Conservation (phyloP, 2,888 invertebrate species). For the Rhamphomyia laevipes region DNA sequence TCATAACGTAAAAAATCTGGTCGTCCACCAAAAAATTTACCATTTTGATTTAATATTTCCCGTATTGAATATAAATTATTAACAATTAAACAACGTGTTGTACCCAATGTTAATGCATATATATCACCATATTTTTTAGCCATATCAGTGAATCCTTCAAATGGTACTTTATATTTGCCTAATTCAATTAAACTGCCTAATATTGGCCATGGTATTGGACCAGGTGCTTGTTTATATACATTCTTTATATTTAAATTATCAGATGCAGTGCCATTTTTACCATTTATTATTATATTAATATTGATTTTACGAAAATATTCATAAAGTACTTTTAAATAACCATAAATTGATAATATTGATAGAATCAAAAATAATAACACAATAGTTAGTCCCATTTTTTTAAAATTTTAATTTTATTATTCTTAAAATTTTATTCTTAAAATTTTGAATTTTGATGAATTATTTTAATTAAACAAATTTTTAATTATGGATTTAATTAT, state of each 20-base stretch:
- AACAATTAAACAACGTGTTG: constrained; percentile 59
- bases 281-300: constrained; percentile 12
- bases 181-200: constrained; percentile 59
- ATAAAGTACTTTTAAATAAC: constrained; percentile 20
- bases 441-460: constrained; percentile 19
- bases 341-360: constrained; percentile 15
- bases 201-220: constrained; percentile 55
- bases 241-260: background rate
- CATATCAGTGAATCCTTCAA: constrained; percentile 56
- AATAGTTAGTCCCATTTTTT: constrained; percentile 16
- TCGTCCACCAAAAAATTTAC: constrained; percentile 68
- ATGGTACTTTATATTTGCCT: constrained; percentile 51
- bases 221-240: constrained; percentile 42
- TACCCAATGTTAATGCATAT: constrained; percentile 54
- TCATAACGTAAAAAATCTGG: constrained; percentile 72
- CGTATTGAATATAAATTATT: constrained; percentile 58
- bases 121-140: constrained; percentile 59
- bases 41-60: constrained; percentile 66
- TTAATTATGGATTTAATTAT: background rate
- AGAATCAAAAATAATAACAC: constrained; percentile 14
- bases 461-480: background rate
- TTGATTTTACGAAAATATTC: constrained; percentile 20
- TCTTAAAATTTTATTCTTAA: too few relatives aligned
- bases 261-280: constrained; percentile 8
- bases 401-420: constrained; percentile 1